phyloP scores from a whole-genome alignment of 1,140 invertebrate genomes.

The Drosophila virilis region DNA sequence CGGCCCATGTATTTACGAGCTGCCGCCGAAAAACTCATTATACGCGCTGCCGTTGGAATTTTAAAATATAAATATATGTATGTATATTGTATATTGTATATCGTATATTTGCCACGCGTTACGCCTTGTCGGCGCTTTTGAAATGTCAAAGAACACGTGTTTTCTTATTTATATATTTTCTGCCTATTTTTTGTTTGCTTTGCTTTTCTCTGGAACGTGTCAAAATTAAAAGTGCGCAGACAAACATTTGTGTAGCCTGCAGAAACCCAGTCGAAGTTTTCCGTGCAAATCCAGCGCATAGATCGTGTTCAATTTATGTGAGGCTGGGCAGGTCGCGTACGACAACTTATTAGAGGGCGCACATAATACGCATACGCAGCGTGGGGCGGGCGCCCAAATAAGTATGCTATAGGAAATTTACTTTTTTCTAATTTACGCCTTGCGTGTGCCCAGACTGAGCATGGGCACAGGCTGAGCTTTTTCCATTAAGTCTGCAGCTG shows the following conservation, averaged over 20 bases:
- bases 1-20: constrained; percentile 59
- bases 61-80: constrained; percentile 49
- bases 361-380: constrained; percentile 21
- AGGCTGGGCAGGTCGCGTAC: constrained; percentile 38
- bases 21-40: constrained; percentile 63
- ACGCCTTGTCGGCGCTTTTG: constrained; percentile 27
- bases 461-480: constrained; percentile 43
- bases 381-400: constrained; percentile 8
- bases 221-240: constrained; percentile 70
- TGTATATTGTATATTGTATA: constrained; percentile 4
- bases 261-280: neutral
- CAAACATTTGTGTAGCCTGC: neutral
- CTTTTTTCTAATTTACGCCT: constrained; percentile 75
- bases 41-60: constrained; percentile 56
- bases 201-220: constrained; percentile 55
- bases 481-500: constrained; percentile 82
- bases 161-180: constrained; percentile 13
- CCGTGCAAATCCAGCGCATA: constrained; percentile 37
- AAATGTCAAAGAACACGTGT: constrained; percentile 71
- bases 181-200: neutral
- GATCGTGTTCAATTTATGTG: constrained; percentile 74
- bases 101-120: constrained; percentile 26
- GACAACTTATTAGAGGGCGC: constrained; percentile 40
- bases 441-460: constrained; percentile 49
- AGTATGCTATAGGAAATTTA: constrained; percentile 24